Conservation (phyloP, 2,888 invertebrate species). For the Phanerotoma sp. region DNA sequence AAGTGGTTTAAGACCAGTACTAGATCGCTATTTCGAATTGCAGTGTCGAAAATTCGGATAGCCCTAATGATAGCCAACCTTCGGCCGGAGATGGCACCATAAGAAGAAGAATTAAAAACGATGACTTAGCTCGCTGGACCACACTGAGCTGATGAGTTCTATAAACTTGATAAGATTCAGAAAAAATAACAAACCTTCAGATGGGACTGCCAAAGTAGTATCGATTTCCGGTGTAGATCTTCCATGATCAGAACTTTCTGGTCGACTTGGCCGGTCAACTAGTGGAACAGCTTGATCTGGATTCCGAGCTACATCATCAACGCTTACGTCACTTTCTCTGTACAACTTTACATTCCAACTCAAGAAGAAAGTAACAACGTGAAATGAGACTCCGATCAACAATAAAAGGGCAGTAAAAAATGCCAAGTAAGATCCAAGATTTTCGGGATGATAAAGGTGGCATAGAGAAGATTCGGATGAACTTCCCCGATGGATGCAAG, state of each 20-base stretch:
- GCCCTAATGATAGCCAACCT: too few species aligned
- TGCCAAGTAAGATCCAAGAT: constrained; percentile 59
- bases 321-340: constrained; percentile 29
- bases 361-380: constrained; percentile 58
- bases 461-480: constrained; percentile 56
- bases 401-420: constrained; percentile 58
- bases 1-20: too few species aligned
- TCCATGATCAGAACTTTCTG: background rate
- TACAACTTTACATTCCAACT: constrained; percentile 56
- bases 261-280: constrained; percentile 16
- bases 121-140: too few species aligned
- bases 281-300: constrained; percentile 36
- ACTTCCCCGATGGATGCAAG: constrained; percentile 59
- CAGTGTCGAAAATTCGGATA: too few species aligned
- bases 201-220: background rate
- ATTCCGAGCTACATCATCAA: background rate
- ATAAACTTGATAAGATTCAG: too few species aligned
- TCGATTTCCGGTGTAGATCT: background rate
- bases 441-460: constrained; percentile 57
- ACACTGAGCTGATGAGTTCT: too few species aligned
- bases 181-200: too few species aligned
- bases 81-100: too few species aligned
- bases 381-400: constrained; percentile 56
- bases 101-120: too few species aligned
- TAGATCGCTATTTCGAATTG: too few species aligned